phyloP scores from a whole-genome alignment of 2,113 vertebrate species.

The Psophia crepitans region DNA sequence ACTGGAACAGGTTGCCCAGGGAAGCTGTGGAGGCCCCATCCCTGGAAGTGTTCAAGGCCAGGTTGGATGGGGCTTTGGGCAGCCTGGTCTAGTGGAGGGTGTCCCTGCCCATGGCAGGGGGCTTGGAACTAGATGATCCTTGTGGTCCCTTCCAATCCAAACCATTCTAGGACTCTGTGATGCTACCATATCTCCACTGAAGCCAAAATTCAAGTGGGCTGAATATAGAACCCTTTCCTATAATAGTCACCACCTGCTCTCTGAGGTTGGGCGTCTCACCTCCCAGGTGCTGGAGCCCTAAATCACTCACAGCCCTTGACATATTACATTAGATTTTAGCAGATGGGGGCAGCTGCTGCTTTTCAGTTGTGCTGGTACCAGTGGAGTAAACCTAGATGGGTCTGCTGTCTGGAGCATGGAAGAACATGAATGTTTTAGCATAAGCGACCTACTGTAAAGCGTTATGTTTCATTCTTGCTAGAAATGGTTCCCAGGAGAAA shows the following conservation, averaged over 20 bases:
- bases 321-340: neutral
- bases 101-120: too few relatives aligned
- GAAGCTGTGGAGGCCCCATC: too few relatives aligned
- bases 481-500: slow-evolving; percentile 66
- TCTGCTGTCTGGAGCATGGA: neutral
- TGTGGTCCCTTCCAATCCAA: too few relatives aligned
- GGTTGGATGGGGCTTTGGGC: too few relatives aligned
- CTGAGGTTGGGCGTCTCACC: neutral
- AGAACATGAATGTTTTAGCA: neutral
- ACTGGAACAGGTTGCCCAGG: too few relatives aligned
- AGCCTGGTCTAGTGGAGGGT: too few relatives aligned
- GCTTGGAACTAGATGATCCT: too few relatives aligned
- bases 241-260: neutral
- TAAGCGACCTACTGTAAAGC: neutral
- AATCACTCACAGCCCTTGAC: neutral
- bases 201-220: neutral
- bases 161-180: too few relatives aligned
- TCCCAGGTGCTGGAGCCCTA: neutral
- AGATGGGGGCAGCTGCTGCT: neutral
- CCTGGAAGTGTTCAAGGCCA: too few relatives aligned
- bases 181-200: neutral
- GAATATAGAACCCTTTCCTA: neutral
- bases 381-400: neutral
- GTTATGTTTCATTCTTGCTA: slow-evolving; percentile 49
- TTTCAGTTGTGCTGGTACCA: neutral